Evolutionary conservation across 2,888 invertebrate genomes (phyloP).

Genomic region (Anorthoa munda): DNA sequence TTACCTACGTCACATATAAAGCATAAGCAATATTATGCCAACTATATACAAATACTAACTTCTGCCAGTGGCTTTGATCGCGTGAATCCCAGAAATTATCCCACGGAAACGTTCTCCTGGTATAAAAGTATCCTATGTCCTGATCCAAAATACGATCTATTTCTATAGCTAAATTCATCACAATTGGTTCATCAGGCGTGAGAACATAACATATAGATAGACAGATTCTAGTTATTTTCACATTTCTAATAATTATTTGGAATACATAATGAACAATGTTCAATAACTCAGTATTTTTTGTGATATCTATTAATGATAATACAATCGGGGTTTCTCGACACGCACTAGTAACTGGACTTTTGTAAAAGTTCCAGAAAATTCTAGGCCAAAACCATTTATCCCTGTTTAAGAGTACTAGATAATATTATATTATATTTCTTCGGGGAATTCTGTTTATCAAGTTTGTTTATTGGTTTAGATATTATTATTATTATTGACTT

Average conservation of each 20-base stretch:
- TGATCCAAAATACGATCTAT: no score
- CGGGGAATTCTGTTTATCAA: slow-evolving; percentile 19
- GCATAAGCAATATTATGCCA: no score
- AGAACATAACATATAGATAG: background rate
- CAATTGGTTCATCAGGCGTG: background rate
- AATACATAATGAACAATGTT: slow-evolving; percentile 27
- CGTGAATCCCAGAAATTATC: no score
- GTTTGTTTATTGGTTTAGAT: slow-evolving; percentile 20
- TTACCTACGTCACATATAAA: no score
- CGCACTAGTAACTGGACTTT: slow-evolving; percentile 50
- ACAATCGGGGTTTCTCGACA: slow-evolving; percentile 52
- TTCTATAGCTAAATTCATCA: no score
- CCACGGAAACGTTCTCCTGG: no score
- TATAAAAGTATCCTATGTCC: no score
- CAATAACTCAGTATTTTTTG: slow-evolving; percentile 59
- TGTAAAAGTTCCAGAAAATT: slow-evolving; percentile 55
- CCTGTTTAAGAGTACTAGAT: slow-evolving; percentile 46
- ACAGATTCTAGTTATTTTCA: background rate
- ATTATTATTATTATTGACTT: slow-evolving; percentile 16
- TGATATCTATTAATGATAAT: no score
- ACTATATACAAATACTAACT: no score
- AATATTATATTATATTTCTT: slow-evolving; percentile 47
- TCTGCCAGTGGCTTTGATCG: no score
- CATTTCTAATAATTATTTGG: background rate
- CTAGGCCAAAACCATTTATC: slow-evolving; percentile 59